Conservation (phyloP, 2,888 invertebrate genomes). For the Archaeoteleia sp. region DNA sequence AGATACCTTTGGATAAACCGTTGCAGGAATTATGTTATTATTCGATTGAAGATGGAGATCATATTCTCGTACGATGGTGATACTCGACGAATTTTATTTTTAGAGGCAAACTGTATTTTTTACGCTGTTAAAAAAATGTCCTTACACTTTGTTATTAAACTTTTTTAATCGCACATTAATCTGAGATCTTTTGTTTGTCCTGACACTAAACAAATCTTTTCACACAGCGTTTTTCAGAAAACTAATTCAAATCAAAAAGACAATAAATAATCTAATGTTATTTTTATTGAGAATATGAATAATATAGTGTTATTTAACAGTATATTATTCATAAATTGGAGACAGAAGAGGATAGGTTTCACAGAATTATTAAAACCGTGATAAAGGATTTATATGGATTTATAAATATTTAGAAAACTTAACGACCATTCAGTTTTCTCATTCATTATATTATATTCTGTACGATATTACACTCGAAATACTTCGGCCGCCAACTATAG, state of each 20-base stretch:
- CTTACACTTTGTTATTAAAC: constrained; percentile 69
- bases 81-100: constrained; percentile 63
- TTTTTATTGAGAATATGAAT: too few species aligned
- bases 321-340: too few species aligned
- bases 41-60: constrained; percentile 89
- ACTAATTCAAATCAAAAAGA: not conserved
- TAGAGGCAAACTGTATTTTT: constrained; percentile 66
- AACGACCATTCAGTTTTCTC: too few species aligned
- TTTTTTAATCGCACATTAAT: constrained; percentile 62
- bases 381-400: too few species aligned
- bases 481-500: too few species aligned
- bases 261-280: too few species aligned
- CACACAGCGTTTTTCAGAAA: constrained; percentile 4
- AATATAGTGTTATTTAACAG: too few species aligned
- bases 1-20: constrained; percentile 86
- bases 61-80: constrained; percentile 83
- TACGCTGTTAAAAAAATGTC: constrained; percentile 68
- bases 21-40: constrained; percentile 89
- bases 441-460: too few species aligned
- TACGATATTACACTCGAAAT: too few species aligned
- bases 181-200: constrained; percentile 13
- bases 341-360: too few species aligned
- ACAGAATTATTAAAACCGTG: too few species aligned
- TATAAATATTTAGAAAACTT: too few species aligned
- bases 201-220: constrained; percentile 35